These are phyloP conservation scores for Andricus grossulariae DNA, from an alignment of 1,140 invertebrate species.

Conservation along the genomic window DNA sequence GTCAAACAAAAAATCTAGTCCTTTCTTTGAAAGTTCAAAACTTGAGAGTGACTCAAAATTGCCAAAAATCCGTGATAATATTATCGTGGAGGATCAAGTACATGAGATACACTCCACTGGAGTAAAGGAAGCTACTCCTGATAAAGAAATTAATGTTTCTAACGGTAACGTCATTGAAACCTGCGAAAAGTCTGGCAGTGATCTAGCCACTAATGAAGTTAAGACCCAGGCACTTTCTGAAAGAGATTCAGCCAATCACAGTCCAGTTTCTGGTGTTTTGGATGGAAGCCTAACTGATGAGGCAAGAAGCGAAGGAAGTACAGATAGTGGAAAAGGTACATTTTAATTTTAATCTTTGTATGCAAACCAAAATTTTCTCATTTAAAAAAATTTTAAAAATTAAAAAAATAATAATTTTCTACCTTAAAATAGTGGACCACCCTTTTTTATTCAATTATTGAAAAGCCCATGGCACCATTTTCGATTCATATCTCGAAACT, in stretches of 20 bases:
- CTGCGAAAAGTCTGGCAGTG: constrained; percentile 38
- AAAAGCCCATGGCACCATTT: too few species aligned
- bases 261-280: constrained; percentile 73
- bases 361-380: too few species aligned
- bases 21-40: constrained; percentile 23
- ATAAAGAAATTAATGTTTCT: not conserved
- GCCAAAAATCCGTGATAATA: not conserved
- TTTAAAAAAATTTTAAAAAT: too few species aligned
- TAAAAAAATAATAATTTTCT: too few species aligned
- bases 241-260: constrained; percentile 78
- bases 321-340: constrained; percentile 73
- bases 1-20: constrained; percentile 35
- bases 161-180: constrained; percentile 40
- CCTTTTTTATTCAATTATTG: too few species aligned
- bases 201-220: constrained; percentile 35
- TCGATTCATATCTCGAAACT: too few species aligned
- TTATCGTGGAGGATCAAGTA: constrained; percentile 27
- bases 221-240: constrained; percentile 49
- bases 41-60: constrained; percentile 1
- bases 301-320: constrained; percentile 72
- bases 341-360: not conserved
- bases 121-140: not conserved
- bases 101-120: not conserved
- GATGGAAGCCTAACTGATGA: constrained; percentile 75
- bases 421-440: too few species aligned